Evolutionary conservation across 2,888 invertebrate genomes (phyloP).

Genomic region (Ferdinandea cuprea): DNA sequence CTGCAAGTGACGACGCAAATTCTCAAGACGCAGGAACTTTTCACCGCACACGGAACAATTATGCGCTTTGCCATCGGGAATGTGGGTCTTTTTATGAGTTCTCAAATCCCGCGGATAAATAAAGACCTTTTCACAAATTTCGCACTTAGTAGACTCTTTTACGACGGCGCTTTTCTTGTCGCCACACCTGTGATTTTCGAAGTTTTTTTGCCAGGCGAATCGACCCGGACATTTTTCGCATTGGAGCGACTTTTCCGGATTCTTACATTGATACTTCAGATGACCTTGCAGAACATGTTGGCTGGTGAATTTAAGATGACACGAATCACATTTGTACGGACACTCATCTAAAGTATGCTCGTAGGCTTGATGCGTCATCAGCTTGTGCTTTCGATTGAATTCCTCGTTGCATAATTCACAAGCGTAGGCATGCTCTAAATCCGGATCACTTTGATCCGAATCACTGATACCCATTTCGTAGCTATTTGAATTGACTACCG

Average conservation of each 20-base stretch:
- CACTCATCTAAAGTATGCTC: conserved; percentile 82
- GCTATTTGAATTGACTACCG: conserved; percentile 79
- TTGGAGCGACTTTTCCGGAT: conserved; percentile 77
- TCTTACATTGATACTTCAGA: conserved; percentile 82
- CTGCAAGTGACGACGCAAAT: conserved; percentile 69
- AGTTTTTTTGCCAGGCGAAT: conserved; percentile 81
- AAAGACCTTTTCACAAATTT: conserved; percentile 86
- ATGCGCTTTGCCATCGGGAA: conserved; percentile 77
- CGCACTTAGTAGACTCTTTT: conserved; percentile 80
- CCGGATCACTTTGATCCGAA: conserved; percentile 78
- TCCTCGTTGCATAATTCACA: conserved; percentile 78
- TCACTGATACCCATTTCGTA: conserved; percentile 81
- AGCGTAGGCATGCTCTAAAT: conserved; percentile 72
- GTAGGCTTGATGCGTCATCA: conserved; percentile 78
- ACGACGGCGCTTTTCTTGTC: conserved; percentile 40
- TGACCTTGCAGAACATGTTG: conserved; percentile 84
- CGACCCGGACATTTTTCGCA: conserved; percentile 80
- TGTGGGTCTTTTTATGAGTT: conserved; percentile 85
- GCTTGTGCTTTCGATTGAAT: conserved; percentile 79
- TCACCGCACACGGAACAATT: conserved; percentile 72
- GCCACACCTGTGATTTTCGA: conserved; percentile 78
- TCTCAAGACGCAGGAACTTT: conserved; percentile 63
- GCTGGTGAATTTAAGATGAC: conserved; percentile 84
- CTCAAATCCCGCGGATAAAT: conserved; percentile 85
- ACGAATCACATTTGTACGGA: conserved; percentile 84